Conservation (phyloP, 1,140 invertebrate species). For the Drosophila bocki region DNA sequence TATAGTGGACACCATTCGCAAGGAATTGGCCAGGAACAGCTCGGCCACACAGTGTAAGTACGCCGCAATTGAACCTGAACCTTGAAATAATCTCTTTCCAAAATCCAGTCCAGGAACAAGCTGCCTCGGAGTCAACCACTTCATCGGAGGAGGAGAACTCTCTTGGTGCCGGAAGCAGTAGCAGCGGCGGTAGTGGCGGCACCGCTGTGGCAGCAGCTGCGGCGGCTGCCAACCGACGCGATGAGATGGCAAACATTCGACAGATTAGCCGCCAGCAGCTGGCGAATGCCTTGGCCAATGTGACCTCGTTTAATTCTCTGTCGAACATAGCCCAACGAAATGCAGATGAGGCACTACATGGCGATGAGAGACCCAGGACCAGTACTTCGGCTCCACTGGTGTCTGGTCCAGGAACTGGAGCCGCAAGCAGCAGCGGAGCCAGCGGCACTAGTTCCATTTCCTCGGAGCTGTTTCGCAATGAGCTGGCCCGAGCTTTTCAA, state of each 20-base stretch:
- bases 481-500: slow-evolving; percentile 69
- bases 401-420: slow-evolving; percentile 1
- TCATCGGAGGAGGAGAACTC: slow-evolving; percentile 83
- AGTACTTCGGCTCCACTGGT: slow-evolving; percentile 20
- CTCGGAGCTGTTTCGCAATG: slow-evolving; percentile 65
- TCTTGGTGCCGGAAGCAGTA: slow-evolving; percentile 74
- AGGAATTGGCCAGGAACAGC: slow-evolving; percentile 74
- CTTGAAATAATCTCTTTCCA: not conserved
- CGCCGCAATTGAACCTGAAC: too few relatives aligned
- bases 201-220: slow-evolving; percentile 54
- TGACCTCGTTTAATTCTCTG: slow-evolving; percentile 77
- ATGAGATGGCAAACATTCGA: slow-evolving; percentile 75
- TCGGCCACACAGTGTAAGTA: slow-evolving; percentile 66
- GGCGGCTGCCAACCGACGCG: slow-evolving; percentile 58
- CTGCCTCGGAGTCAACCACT: slow-evolving; percentile 78
- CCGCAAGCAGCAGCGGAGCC: slow-evolving; percentile 26
- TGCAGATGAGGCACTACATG: slow-evolving; percentile 59
- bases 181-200: slow-evolving; percentile 63
- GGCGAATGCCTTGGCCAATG: slow-evolving; percentile 72
- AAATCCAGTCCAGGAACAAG: slow-evolving; percentile 71
- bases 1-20: slow-evolving; percentile 81
- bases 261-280: slow-evolving; percentile 82
- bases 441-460: slow-evolving; percentile 55
- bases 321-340: slow-evolving; percentile 81
- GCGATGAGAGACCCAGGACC: slow-evolving; percentile 43